phyloP scores from a whole-genome alignment of 1,140 invertebrate genomes.

The Drosophila funebris region DNA sequence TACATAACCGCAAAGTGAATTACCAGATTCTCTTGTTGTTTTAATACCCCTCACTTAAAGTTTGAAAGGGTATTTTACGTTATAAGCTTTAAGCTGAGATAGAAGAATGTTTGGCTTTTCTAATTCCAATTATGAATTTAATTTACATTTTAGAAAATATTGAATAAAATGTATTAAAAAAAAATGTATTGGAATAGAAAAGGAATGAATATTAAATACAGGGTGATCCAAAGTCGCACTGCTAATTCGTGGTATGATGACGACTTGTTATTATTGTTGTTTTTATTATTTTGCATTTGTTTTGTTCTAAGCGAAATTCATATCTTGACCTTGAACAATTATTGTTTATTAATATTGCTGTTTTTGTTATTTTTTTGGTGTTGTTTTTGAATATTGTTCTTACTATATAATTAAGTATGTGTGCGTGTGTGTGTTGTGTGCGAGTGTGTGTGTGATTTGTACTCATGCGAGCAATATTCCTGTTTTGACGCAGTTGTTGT shows the following conservation, averaged over 20 bases:
- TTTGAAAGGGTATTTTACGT: not conserved
- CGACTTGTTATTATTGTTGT: slow-evolving; percentile 12
- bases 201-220: not conserved
- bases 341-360: slow-evolving; percentile 70
- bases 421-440: not conserved
- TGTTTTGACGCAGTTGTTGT: slow-evolving; percentile 38
- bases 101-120: not conserved
- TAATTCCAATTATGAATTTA: not conserved
- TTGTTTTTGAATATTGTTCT: not conserved
- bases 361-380: slow-evolving; percentile 25
- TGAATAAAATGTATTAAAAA: no score
- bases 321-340: slow-evolving; percentile 70
- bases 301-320: slow-evolving; percentile 61
- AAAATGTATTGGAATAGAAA: no score
- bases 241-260: not conserved
- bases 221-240: not conserved
- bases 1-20: not conserved
- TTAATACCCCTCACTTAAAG: not conserved
- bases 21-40: slow-evolving; percentile 22
- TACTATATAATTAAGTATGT: not conserved
- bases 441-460: slow-evolving; percentile 1
- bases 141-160: not conserved
- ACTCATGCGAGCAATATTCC: slow-evolving; percentile 47
- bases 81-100: not conserved
- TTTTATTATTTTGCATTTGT: slow-evolving; percentile 50